These are phyloP conservation scores for Dendrocopos noguchii DNA, from an alignment of 2,113 vertebrate species.

Conservation along the genomic window DNA sequence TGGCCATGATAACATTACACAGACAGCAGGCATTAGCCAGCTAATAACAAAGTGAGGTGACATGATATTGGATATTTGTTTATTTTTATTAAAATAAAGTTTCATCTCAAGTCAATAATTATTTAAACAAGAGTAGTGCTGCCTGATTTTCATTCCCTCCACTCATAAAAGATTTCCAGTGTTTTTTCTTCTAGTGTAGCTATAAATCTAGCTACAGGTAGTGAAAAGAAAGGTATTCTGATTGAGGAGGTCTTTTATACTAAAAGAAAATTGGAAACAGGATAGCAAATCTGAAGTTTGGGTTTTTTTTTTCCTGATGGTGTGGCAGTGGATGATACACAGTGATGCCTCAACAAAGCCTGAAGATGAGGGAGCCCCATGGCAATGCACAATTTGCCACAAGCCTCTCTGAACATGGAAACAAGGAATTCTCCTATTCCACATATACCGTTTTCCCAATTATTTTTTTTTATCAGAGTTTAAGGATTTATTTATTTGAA, in stretches of 20 bases:
- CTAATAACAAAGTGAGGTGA: not conserved
- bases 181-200: not conserved
- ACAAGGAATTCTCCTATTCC: not conserved
- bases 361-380: not conserved
- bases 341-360: not conserved
- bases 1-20: not conserved
- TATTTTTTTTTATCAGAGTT: not conserved
- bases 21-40: not conserved
- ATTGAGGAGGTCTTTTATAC: not conserved
- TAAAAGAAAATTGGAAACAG: not conserved
- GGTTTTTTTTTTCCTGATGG: rapidly evolving
- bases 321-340: rapidly evolving
- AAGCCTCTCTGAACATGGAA: not conserved
- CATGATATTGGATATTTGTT: not conserved
- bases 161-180: not conserved
- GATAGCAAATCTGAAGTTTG: not conserved
- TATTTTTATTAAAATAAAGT: not conserved
- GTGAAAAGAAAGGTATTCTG: not conserved
- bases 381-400: not conserved
- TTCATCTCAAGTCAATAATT: not conserved
- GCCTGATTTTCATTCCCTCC: not conserved
- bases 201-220: not conserved
- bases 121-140: not conserved
- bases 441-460: not conserved
- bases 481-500: not conserved